Base-by-base conservation (phyloP, 2,113 vertebrate species). In the Zosterops lateralis region DNA sequence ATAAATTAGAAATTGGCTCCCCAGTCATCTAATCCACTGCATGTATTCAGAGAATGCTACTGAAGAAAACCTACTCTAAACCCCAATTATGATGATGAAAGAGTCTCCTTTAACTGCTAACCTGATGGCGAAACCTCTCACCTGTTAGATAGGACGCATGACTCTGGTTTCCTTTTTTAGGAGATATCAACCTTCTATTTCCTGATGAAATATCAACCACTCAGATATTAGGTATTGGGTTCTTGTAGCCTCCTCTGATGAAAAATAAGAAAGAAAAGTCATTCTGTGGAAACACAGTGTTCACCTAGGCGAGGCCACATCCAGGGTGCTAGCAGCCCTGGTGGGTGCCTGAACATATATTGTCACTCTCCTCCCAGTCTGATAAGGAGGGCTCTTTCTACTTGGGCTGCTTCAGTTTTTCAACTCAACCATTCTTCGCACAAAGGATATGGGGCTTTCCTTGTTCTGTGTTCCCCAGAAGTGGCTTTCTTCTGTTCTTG, bases 81-180 rank as follows among this genome's bases (percentile, higher is more conserved):
- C 8, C 10, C 47, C 2, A 3, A 4, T 1, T 18, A 3, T 51
- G 34, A 25, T 20, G 11, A 38, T 67, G 22, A 12, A 79, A 74
- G 42, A 24, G 21, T 16, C 4, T 15, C 4, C 18, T 50, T 75
- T 75, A 68, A 20, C 25, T 50, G 26, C 36, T 73, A 40, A 60
- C 9, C 17, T 36, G 5, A 18, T 61, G 64, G 20, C 61, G 77
- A 74, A 53, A 54, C 34, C 20, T 89, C 45, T 73, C 12, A 56
- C 26, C 15, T 82, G 14, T 38, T 29, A 50, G 5, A 64, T 20
- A 53, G 14, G 10, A 7, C 38, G 26, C 20, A 25, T 0, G 0
- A 26, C 9, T 38, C 57, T 50, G 24, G 2, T 78, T 87, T 75
- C 22, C 21, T 84, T 60, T 44, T 32, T 24, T 12, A 71, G 25